phyloP scores from a whole-genome alignment of 1,140 invertebrate species.

The Adoxophyes honmai region DNA sequence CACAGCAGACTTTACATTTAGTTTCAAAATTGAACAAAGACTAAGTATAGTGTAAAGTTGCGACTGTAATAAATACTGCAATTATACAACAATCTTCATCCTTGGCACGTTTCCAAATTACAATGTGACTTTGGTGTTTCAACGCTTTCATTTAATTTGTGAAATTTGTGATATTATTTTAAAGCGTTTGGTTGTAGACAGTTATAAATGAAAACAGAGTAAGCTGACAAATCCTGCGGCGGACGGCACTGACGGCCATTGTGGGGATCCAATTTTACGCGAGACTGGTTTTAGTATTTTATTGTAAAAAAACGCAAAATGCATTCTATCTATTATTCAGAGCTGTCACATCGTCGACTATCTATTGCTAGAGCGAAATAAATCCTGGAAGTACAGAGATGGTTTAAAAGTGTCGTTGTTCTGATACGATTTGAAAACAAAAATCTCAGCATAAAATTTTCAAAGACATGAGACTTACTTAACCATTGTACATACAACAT shows the following conservation, averaged over 20 bases:
- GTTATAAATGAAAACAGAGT: conserved; percentile 13
- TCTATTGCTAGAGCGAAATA: too few relatives aligned
- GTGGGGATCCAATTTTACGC: conserved; percentile 8
- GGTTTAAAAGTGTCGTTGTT: too few relatives aligned
- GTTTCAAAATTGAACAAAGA: conserved; percentile 1
- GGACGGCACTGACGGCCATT: conserved; percentile 8
- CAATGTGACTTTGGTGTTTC: conserved; percentile 22
- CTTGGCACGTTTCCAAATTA: conserved; percentile 24
- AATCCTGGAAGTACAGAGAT: too few relatives aligned
- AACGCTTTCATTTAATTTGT: conserved; percentile 25
- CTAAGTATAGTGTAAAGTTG: background rate
- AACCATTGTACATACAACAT: too few relatives aligned
- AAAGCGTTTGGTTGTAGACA: background rate
- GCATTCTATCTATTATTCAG: background rate
- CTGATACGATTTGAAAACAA: too few relatives aligned
- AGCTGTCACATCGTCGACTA: background rate
- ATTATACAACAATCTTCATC: conserved; percentile 22
- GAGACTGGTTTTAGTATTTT: conserved; percentile 8
- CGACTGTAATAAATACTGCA: conserved; percentile 16
- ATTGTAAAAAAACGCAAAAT: background rate
- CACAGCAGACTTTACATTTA: background rate
- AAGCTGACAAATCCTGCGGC: conserved; percentile 13
- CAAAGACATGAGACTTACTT: too few relatives aligned
- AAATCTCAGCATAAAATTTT: too few relatives aligned
- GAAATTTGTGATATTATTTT: conserved; percentile 1